phyloP scores from a whole-genome alignment of 2,113 vertebrate genomes.

The Bubo scandiacus region DNA sequence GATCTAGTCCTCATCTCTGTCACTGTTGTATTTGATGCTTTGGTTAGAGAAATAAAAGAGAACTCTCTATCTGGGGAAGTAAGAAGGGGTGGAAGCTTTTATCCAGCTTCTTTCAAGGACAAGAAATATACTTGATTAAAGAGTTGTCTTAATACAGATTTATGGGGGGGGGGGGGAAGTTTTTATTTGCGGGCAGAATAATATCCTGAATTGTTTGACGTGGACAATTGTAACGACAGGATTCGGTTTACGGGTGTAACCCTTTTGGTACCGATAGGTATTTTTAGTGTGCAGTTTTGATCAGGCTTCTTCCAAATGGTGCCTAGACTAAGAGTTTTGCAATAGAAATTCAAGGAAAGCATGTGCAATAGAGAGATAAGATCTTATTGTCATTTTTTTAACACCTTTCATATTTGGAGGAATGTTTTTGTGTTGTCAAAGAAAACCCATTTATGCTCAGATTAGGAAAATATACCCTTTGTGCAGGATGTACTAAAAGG shows the following conservation, averaged over 20 bases:
- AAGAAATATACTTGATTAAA: neutral
- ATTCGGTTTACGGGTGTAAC: neutral
- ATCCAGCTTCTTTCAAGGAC: neutral
- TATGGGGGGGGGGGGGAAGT: accelerated
- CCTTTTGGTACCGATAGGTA: neutral
- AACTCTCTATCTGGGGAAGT: neutral
- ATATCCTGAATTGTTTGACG: neutral
- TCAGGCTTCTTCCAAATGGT: neutral
- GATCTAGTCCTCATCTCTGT: neutral
- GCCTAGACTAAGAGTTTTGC: neutral
- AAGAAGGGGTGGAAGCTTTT: neutral
- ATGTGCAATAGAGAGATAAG: neutral
- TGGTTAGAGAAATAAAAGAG: neutral
- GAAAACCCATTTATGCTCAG: neutral
- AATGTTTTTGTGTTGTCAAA: neutral
- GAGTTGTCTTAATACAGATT: neutral
- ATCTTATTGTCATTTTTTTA: neutral
- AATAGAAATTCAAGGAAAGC: neutral
- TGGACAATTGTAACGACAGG: neutral
- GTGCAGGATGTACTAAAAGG: slow-evolving; percentile 42
- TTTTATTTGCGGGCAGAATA: neutral
- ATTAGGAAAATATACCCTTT: slow-evolving; percentile 44
- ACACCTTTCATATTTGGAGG: slow-evolving; percentile 1
- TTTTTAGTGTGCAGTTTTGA: neutral
- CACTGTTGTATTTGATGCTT: neutral